These are phyloP conservation scores for Drosophila koepferae DNA, from an alignment of 2,888 invertebrate species.

Conservation along the genomic window DNA sequence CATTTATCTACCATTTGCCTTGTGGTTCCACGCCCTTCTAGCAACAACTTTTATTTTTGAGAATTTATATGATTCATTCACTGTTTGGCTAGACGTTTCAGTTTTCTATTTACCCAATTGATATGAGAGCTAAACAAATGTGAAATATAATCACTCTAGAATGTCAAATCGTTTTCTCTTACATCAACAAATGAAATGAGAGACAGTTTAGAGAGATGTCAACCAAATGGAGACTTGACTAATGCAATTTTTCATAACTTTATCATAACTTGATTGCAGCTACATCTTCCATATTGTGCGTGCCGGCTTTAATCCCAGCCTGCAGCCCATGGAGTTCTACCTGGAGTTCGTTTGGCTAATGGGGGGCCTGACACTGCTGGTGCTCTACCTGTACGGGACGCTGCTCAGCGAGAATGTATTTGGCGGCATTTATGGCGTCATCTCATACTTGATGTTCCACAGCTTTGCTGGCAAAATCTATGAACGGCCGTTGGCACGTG, in stretches of 20 bases:
- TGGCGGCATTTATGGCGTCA: constrained; percentile 90
- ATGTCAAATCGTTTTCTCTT: not conserved
- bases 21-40: not conserved
- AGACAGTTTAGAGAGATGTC: not conserved
- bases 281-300: constrained; percentile 79
- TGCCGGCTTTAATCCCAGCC: constrained; percentile 64
- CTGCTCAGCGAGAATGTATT: constrained; percentile 89
- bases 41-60: not conserved
- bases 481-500: constrained; percentile 94
- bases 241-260: not conserved
- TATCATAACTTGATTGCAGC: constrained; percentile 49
- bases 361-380: constrained; percentile 89
- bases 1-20: too few species aligned
- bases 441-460: constrained; percentile 93
- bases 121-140: not conserved
- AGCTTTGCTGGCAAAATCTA: constrained; percentile 93
- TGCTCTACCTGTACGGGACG: constrained; percentile 89
- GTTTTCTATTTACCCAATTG: not conserved
- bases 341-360: constrained; percentile 91
- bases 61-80: not conserved
- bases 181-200: not conserved
- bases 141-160: not conserved
- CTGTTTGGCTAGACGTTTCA: not conserved
- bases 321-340: constrained; percentile 93
- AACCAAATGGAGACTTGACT: not conserved